Base-by-base conservation (phyloP, 2,797 vertebrate genomes). In the Lepus townsendii region DNA sequence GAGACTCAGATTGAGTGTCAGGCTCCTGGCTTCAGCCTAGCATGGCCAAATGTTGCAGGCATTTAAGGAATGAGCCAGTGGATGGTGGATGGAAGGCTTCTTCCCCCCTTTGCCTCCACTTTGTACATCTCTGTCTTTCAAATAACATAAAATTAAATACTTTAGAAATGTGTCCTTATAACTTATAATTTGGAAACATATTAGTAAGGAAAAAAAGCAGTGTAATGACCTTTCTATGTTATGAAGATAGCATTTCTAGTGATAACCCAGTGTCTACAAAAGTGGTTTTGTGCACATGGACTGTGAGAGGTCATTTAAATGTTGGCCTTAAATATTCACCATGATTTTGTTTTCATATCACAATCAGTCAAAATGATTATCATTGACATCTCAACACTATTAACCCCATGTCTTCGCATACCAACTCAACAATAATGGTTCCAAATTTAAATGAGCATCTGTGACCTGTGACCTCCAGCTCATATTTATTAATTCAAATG, bases 401-500 rank as follows among this genome's bases (percentile, higher is more conserved):
- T n/a, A 93, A 12, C 35, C 27, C 24, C 19, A 22, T 66, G 47
- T 47, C 42, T 88, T 94, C 62, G 50, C 47, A 72, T 80, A 62
- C 0, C 47, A 76, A 63, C 35, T 82, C 83, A 75, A 0, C 73
- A 30, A 47, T 20, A 3, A 72, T 73, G 62, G 79, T 35, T 95
- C 76, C 60, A 88, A 52, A 87, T 82, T 71, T 57, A 52, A 60
- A 66, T 66, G 27, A 91, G 47, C 66, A 86, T 75, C n/a, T 88
- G 30, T 30, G 86, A 79, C 11, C 42, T 60, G 38, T 92, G 84
- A 85, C 65, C 79, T 71, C 26, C 38, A 17, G 2, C 85, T 35
- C 72, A 91, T 42, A 87, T 91, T 94, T 78, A 92, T 96, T 91
- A 10, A 94, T 83, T 88, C 65, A 91, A 54, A 83, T 69, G 69